Evolutionary conservation across 2,797 vertebrate species (phyloP).

Genomic region (Eurystomus glaucurus): DNA sequence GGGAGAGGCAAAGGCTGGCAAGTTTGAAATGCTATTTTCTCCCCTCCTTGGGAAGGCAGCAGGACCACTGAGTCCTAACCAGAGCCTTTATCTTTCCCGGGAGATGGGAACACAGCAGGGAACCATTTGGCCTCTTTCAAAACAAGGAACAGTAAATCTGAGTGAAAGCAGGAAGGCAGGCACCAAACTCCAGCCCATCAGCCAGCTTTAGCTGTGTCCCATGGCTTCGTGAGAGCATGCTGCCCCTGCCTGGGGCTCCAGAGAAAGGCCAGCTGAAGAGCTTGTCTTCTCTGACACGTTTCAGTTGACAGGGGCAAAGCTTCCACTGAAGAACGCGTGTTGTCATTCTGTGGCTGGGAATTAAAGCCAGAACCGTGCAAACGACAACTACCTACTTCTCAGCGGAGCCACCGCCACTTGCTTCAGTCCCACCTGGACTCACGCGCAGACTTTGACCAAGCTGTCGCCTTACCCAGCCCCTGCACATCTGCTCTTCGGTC

Average conservation of each 20-base stretch:
- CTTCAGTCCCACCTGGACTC: background rate
- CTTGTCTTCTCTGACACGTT: background rate
- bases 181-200: slow-evolving; percentile 3
- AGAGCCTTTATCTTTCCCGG: background rate
- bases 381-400: accelerated
- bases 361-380: background rate
- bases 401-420: background rate
- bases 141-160: slow-evolving; percentile 28
- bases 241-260: background rate
- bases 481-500: background rate
- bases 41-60: slow-evolving; percentile 29
- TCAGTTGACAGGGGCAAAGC: background rate
- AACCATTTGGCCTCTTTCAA: background rate
- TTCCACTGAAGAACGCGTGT: background rate
- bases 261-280: background rate
- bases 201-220: background rate
- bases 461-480: background rate
- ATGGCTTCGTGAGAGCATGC: background rate
- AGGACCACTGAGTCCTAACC: slow-evolving; percentile 9
- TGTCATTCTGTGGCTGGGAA: background rate
- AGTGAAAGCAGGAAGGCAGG: slow-evolving; percentile 6
- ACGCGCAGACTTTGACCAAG: background rate
- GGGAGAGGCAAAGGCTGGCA: slow-evolving; percentile 3
- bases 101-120: background rate
- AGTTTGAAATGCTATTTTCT: background rate